Percentiles rank a stretch among this genome's conserved stretches.
Conservation (phyloP, 2,113 vertebrate genomes). For the Nothocercus nigrocapillus region DNA sequence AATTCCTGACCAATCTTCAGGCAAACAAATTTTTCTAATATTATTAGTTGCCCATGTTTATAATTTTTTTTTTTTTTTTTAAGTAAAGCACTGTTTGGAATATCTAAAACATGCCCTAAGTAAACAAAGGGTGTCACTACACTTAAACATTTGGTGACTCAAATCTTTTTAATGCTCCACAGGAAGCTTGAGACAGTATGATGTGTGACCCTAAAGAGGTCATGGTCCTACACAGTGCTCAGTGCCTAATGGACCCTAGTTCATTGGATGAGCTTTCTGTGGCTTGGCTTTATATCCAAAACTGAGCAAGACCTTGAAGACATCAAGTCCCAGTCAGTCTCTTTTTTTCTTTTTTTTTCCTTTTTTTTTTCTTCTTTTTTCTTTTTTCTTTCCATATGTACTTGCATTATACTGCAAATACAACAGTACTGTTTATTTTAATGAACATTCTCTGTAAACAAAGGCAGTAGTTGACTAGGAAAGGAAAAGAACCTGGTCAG, state of each 20-base stretch:
- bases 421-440: background rate
- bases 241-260: background rate
- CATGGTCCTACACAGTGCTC: fast-evolving
- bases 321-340: background rate
- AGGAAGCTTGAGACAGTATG: background rate
- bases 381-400: background rate
- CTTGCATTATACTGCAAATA: background rate
- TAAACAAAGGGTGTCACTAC: background rate
- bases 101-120: constrained; percentile 23
- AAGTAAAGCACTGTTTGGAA: background rate
- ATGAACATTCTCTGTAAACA: background rate
- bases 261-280: background rate
- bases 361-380: background rate
- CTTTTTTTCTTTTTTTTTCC: background rate
- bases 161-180: background rate
- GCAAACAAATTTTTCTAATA: background rate
- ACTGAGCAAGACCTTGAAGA: background rate
- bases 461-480: background rate
- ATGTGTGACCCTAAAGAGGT: background rate
- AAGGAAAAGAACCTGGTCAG: background rate
- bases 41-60: constrained; percentile 17
- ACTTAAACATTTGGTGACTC: background rate
- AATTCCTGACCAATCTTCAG: constrained; percentile 70
- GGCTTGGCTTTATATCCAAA: background rate
- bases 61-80: background rate